phyloP scores from a whole-genome alignment of 2,797 vertebrate genomes.

The Clarias platycephalus region DNA sequence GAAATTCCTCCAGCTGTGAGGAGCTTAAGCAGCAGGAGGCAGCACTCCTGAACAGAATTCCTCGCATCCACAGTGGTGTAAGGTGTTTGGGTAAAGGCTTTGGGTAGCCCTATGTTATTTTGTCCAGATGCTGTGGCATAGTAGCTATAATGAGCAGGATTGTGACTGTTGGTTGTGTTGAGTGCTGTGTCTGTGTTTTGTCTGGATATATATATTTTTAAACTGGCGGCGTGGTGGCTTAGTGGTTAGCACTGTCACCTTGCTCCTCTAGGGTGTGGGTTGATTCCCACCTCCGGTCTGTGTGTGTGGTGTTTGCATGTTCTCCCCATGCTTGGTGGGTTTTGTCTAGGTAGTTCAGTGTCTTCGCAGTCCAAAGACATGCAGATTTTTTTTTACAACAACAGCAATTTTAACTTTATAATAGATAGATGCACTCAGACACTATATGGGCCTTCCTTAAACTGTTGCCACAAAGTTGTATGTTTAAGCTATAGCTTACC shows the following conservation, averaged over 20 bases:
- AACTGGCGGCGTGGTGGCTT: too few relatives aligned
- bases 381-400: too few relatives aligned
- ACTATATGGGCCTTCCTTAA: background rate
- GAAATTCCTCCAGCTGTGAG: conserved; percentile 65
- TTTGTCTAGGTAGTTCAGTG: too few relatives aligned
- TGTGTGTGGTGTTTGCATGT: too few relatives aligned
- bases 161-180: background rate
- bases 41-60: conserved; percentile 54
- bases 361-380: too few relatives aligned
- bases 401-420: background rate
- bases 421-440: background rate
- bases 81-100: conserved; percentile 45
- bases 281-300: too few relatives aligned
- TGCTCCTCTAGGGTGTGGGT: too few relatives aligned
- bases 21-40: conserved; percentile 62
- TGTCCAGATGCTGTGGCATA: background rate
- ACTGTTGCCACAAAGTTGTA: background rate
- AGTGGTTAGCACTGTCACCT: too few relatives aligned
- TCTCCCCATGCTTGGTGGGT: too few relatives aligned
- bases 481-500: background rate
- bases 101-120: conserved; percentile 56
- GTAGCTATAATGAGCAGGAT: background rate
- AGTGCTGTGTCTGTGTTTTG: background rate
- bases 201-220: too few relatives aligned
- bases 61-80: conserved; percentile 55